Base-by-base conservation (phyloP, 2,888 invertebrate genomes). In the Copidosoma aretas region DNA sequence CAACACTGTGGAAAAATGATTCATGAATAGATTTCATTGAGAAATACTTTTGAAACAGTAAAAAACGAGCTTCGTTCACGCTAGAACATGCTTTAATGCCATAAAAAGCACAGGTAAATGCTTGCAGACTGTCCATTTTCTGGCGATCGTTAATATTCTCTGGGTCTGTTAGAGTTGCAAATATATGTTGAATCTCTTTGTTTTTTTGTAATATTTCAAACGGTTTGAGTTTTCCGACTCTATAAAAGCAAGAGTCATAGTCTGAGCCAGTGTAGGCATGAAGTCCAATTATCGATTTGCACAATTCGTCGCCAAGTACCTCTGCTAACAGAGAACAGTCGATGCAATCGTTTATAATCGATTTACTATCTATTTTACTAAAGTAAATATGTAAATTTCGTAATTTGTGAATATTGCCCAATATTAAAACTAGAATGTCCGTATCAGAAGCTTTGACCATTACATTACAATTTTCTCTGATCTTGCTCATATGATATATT, bases 201-300 rank as follows among this genome's bases (percentile, higher is more conserved):
- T 32, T 32, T 32, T 8, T 32, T 5, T 8, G 32, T 3, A 32
- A 8, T 32, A 32, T 5, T 8, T 32, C 3, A 32, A 32, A 32
- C 3, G 32, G 32, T 32, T 32, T 32, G 3, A 32, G 32, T 32
- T 76, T 73, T 1, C 72, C 71, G 68, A 73, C 74, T 58, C 65
- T 68, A 41, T 66, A 73, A 62, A 76, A 75, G 1, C 71, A 57
- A n/a, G 76, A 72, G 57, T 75, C 74, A 49, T 67, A 75, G 54
- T 75, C 75, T 52, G 73, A 74, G 15, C 74, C 74, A 1, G 73
- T 75, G 24, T 74, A 70, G 14, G 76, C 75, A 51, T 76, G 74
- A 63, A 74, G 73, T 39, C 70, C 75, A 17, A 71, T 63, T 43
- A 75, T 51, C 4, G 70, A 56, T 24, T 58, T 64, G 17, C 71